Conservation (phyloP, 2,113 vertebrate species). For the Chinchilla lanigera region DNA sequence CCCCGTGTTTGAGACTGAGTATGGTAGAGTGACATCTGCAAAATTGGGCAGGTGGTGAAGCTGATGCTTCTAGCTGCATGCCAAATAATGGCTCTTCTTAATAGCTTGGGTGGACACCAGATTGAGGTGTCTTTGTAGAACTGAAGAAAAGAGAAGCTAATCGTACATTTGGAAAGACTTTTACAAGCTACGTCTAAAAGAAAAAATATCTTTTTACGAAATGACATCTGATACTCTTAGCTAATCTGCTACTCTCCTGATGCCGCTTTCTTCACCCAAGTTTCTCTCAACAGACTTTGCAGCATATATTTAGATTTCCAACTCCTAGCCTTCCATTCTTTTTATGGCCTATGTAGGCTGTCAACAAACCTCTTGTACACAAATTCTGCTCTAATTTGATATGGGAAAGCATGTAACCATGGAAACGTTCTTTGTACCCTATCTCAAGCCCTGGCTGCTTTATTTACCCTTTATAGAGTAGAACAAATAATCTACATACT, state of each 20-base stretch:
- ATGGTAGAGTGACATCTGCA: conserved; percentile 59
- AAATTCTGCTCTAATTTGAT: conserved; percentile 83
- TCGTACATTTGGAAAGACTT: conserved; percentile 69
- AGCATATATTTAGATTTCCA: conserved; percentile 78
- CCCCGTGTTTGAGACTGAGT: conserved; percentile 54
- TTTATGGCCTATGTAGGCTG: conserved; percentile 80
- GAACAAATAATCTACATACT: conserved; percentile 81
- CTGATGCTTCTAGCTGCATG: conserved; percentile 51
- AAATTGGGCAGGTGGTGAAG: conserved; percentile 60
- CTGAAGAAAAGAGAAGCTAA: conserved; percentile 74
- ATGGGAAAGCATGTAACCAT: conserved; percentile 77
- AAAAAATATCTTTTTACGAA: conserved; percentile 72
- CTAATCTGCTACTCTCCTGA: conserved; percentile 71
- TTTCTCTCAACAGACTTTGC: conserved; percentile 79
- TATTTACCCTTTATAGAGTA: conserved; percentile 82
- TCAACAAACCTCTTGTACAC: conserved; percentile 81
- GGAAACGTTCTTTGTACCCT: conserved; percentile 73
- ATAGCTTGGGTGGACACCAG: conserved; percentile 68
- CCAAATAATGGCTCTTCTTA: conserved; percentile 72
- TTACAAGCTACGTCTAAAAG: conserved; percentile 69
- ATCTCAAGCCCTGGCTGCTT: conserved; percentile 82
- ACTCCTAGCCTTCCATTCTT: conserved; percentile 81
- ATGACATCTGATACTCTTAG: conserved; percentile 75
- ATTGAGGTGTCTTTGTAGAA: conserved; percentile 77
- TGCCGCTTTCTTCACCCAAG: conserved; percentile 79